Base-by-base conservation (phyloP, 2,888 invertebrate species). In the Ectemnius lituratus region DNA sequence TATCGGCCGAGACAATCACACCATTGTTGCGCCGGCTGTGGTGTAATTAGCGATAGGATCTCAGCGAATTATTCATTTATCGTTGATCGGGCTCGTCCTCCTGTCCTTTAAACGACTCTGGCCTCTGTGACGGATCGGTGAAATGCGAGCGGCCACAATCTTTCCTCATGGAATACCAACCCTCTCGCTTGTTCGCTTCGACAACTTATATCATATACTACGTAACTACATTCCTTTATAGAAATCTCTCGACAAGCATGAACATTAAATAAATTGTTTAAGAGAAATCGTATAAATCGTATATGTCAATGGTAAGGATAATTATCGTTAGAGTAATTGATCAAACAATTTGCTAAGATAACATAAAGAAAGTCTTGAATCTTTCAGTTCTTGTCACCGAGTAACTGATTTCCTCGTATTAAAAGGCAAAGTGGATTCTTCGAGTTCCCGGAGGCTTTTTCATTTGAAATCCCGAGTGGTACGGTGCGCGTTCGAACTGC, bases 21-120 rank as follows among this genome's bases (percentile, higher is more conserved):
- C 88, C 86, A 88, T 88, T 88, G 88, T 88, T 86, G 82, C 84
- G 61, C 62, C 62, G 73, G 85, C 79, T 5, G 52, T 52, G 52
- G 68, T 87, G 82, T 87, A 88, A 89, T 89, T 89, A 89, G 86
- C 87, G 88, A 89, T 89, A 89, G 80, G 83, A 87, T 89, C 88
- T 88, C 80, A 73, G 76, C 56, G 83, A 86, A 89, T 88, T 86
- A 88, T 88, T 88, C 87, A 88, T 88, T 86, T 86, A 84, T 81
- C 79, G 76, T 82, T 68, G 79, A 67, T 81, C 76, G 60, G 76
- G 71, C 62, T 45, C 79, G 69, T 66, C 70, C 76, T 62, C 70
- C 61, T 79, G 79, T 81, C 81, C 74, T 81, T 81, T 81, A 73
- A 81, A 70, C 76, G 75, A 65, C 64, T 45, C 5, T 16, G 62